These are phyloP conservation scores for Psilopsiagon aurifrons DNA, from an alignment of 2,113 vertebrate species.

Conservation along the genomic window DNA sequence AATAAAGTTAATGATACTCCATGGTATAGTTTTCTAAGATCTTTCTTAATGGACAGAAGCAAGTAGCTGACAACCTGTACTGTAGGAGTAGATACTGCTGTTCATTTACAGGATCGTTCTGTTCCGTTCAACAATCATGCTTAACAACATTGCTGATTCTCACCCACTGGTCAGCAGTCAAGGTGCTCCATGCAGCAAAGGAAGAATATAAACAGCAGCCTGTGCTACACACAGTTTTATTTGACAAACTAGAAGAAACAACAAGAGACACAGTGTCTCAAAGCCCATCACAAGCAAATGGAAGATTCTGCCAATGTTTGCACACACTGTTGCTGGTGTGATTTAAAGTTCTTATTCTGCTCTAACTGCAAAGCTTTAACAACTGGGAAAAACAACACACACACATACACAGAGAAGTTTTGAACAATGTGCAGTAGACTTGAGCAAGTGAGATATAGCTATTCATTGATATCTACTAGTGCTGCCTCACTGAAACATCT, in stretches of 20 bases:
- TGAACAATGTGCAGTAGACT: background rate
- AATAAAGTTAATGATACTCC: background rate
- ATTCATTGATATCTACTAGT: background rate
- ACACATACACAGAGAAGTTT: background rate
- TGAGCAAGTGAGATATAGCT: background rate
- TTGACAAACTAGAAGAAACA: background rate
- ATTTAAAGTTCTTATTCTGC: background rate
- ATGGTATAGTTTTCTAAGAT: background rate
- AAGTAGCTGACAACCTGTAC: background rate
- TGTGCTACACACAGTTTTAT: background rate
- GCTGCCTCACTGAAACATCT: constrained; percentile 25
- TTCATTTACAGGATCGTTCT: background rate
- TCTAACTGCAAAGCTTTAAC: background rate
- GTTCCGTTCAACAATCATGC: background rate
- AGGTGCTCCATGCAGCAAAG: background rate
- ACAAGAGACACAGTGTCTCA: background rate
- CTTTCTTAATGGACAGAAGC: background rate
- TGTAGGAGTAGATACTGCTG: background rate
- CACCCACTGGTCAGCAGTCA: background rate
- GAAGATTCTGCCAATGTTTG: background rate
- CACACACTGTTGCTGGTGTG: background rate
- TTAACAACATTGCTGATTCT: background rate
- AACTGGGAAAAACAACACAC: background rate
- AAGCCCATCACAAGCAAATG: background rate
- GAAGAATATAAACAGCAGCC: background rate